Base-by-base conservation (phyloP, 1,140 invertebrate genomes). In the Zaprionus africanus region DNA sequence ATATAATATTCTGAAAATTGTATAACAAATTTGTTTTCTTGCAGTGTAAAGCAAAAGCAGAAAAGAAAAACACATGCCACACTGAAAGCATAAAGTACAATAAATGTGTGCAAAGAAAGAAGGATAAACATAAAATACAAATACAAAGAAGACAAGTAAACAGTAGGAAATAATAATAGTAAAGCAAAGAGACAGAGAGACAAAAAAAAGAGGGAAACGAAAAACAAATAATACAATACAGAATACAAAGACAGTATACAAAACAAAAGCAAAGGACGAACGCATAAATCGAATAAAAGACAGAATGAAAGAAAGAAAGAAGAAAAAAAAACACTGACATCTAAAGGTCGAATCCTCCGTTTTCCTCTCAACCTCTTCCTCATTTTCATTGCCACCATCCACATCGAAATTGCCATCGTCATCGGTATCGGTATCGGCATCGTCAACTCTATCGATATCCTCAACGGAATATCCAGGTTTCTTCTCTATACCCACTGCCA, bases 261-360 rank as follows among this genome's bases (percentile, higher is more conserved):
- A 70, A 69, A 51, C 49, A 59, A 69, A 75, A 59, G 57, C 43
- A 79, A 59, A 60, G 46, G n/a, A 46, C 41, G 17, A 46, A 46
- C 41, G 41, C 41, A 46, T 46, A 49, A 61, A 41, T 59, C 26
- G 62, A 46, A 59, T 38, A 66, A 36, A 63, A n/a, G 17, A 58
- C 53, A n/a, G 34, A 31, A 36, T 57, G 1, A 54, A 49, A 43
- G 59, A 12, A 54, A 66, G 46, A 57, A 51, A 59, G 34, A 62
- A 70, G 64, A 62, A 68, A 36, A 53, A 38, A 54, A 26, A 63
- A 49, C 36, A 91, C 90, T 91, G 90, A 91, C 90, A 67, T 84
- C 71, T 79, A 56, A 49, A 58, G 80, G 79, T 46, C 72, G 66
- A 31, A 22, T 70, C 26, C 38, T 73, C 68, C 51, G 63, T 68